Evolutionary conservation across 2,113 vertebrate genomes (phyloP), one percentile per base, ranked within the genome.

Genomic region (Vulpes ferrilata): DNA sequence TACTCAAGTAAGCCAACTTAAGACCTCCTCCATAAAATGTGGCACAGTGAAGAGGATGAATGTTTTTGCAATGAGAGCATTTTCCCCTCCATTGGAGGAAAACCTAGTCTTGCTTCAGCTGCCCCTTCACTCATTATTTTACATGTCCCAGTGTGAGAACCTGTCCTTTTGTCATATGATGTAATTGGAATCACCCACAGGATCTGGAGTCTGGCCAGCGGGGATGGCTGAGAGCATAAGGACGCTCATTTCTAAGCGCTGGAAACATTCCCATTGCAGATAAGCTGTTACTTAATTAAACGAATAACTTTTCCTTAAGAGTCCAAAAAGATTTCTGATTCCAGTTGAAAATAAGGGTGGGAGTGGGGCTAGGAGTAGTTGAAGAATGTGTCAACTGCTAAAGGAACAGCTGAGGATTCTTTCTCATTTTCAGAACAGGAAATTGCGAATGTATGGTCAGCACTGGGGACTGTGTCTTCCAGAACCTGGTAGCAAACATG

Each of bases 311-410:
- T 82, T 76, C 48, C 38, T 90, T 60, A 87, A 60, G 73, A 71
- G 62, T n/a, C 35, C 38, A 16, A 5, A 59, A 76, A 57, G 55
- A 81, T 88, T 92, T 96, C 60, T 38, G n/a, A 38, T 79, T 93
- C 71, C 69, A 79, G 17, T 13, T 53, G 43, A 7, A 43, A 43
- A 43, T 43, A 43, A 43, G 7, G 43, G 43, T 43, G 43, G 43
- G 5, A 43, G 43, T 43, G 43, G 43, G 43, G 43, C 43, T 43
- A 43, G 7, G 64, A 62, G n/a, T 23, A 19, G 60, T 3, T 67
- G 15, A 53, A 85, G 59, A 81, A 11, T 8, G 15, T 79, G 78
- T 6, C 16, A 19, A 7, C n/a, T 11, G 23, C 25, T 55, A 9
- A 51, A 13, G 62, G 35, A 25, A 30, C 7, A 43, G 84, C 38